These are phyloP conservation scores for Meandrina meandrites DNA, from an alignment of 92 coral and sea anemone species.

Conservation along the genomic window DNA sequence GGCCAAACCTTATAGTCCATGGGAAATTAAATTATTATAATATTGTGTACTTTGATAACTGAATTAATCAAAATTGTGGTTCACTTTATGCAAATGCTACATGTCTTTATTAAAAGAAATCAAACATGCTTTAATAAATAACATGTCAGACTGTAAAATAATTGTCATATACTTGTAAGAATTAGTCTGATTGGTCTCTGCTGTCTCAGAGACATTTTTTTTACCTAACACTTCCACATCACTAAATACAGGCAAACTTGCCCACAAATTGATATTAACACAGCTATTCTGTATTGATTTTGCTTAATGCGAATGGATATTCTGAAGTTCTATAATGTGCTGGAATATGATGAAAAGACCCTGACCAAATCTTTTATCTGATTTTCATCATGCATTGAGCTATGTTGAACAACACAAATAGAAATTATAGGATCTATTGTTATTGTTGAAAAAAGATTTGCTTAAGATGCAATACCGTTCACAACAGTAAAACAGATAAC, in stretches of 20 bases:
- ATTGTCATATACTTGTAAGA: neutral
- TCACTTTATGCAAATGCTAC: conserved; percentile 1
- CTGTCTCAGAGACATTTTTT: neutral
- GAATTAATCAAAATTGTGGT: neutral
- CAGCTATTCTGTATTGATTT: too few species aligned
- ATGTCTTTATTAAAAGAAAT: neutral
- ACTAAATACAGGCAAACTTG: neutral
- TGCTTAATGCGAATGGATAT: too few species aligned
- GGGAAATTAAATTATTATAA: neutral
- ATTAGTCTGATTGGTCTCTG: neutral
- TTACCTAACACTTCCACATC: neutral
- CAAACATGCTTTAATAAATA: neutral
- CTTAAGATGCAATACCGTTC: neutral
- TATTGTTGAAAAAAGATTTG: neutral
- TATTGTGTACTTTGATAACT: neutral
- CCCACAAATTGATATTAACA: neutral
- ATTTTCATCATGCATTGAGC: neutral
- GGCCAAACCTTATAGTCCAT: conserved; percentile 26
- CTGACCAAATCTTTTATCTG: neutral
- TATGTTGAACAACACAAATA: neutral
- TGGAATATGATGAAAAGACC: neutral
- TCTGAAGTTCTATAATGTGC: neutral
- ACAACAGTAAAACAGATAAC: neutral
- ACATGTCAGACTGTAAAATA: neutral
- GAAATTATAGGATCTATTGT: neutral